Percentiles rank a stretch among this genome's conserved stretches.
Evolutionary conservation across 1,140 invertebrate species (phyloP).

Genomic region (Apolygus lucorum): DNA sequence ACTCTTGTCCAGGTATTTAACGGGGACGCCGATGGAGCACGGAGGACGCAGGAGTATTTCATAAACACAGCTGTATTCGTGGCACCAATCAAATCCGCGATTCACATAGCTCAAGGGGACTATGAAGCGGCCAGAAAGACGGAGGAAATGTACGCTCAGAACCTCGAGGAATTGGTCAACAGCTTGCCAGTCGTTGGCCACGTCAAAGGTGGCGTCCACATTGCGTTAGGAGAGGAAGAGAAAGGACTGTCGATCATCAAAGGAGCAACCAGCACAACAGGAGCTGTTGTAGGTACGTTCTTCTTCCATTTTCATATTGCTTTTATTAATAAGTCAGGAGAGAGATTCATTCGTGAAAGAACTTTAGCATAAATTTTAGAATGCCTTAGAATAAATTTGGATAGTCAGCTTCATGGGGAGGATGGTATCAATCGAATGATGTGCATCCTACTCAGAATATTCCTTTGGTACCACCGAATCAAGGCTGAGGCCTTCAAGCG

Average conservation of each 20-base stretch:
- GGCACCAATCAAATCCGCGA: conserved; percentile 10
- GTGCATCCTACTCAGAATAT: too few species aligned
- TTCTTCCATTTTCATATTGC: too few species aligned
- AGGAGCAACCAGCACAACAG: conserved; percentile 1
- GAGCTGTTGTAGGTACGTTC: conserved; percentile 13
- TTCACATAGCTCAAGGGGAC: conserved; percentile 1
- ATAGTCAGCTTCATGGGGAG: too few species aligned
- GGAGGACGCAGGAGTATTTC: background rate
- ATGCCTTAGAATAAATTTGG: too few species aligned
- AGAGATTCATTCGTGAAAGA: too few species aligned
- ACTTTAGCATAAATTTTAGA: too few species aligned
- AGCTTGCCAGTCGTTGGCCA: background rate
- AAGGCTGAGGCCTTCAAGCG: too few species aligned
- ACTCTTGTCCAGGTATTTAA: background rate
- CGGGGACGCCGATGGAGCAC: background rate
- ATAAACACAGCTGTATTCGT: background rate
- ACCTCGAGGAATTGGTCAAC: background rate
- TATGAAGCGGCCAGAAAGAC: conserved; percentile 7
- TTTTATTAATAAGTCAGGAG: too few species aligned
- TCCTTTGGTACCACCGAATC: too few species aligned
- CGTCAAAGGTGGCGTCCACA: background rate
- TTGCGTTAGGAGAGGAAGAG: conserved; percentile 5
- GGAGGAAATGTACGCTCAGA: background rate
- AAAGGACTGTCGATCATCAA: conserved; percentile 2
- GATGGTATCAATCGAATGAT: too few species aligned